These are phyloP conservation scores for Criorhina ranunculi DNA, from an alignment of 2,888 invertebrate species.

Conservation along the genomic window DNA sequence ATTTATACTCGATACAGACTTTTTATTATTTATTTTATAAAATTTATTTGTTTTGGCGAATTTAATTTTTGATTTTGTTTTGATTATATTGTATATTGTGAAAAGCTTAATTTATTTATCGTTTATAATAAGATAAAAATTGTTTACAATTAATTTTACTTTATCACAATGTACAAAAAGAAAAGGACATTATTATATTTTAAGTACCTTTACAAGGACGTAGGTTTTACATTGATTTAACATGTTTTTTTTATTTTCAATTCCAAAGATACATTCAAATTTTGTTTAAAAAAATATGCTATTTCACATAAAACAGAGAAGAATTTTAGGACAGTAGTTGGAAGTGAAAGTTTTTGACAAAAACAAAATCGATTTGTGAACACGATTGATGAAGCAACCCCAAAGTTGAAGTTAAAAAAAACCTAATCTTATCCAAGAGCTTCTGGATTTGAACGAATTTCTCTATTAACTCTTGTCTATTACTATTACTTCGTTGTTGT, in stretches of 20 bases:
- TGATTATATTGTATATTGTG: slow-evolving; percentile 45
- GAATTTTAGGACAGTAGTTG: neutral
- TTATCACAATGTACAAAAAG: slow-evolving; percentile 71
- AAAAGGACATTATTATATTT: slow-evolving; percentile 11
- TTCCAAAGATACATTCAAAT: slow-evolving; percentile 4
- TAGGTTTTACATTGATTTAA: neutral
- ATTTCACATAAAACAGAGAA: neutral
- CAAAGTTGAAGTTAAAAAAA: too few species aligned
- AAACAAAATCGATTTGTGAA: neutral
- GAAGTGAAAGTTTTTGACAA: neutral
- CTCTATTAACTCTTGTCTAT: neutral
- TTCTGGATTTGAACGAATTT: neutral
- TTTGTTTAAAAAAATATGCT: neutral
- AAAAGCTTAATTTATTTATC: slow-evolving; percentile 60
- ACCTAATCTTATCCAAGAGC: neutral
- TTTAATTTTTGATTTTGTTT: slow-evolving; percentile 15
- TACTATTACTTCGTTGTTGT: slow-evolving; percentile 2
- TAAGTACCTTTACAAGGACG: slow-evolving; percentile 57
- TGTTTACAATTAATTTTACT: slow-evolving; percentile 46
- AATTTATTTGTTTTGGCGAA: slow-evolving; percentile 28
- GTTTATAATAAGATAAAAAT: slow-evolving; percentile 73
- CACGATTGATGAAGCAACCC: too few species aligned
- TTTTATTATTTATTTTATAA: slow-evolving; percentile 32
- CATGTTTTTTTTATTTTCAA: slow-evolving; percentile 1
- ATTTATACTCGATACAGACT: slow-evolving; percentile 28